These are phyloP conservation scores for Wiebesia pumilae DNA, from an alignment of 1,140 invertebrate genomes.

Conservation along the genomic window DNA sequence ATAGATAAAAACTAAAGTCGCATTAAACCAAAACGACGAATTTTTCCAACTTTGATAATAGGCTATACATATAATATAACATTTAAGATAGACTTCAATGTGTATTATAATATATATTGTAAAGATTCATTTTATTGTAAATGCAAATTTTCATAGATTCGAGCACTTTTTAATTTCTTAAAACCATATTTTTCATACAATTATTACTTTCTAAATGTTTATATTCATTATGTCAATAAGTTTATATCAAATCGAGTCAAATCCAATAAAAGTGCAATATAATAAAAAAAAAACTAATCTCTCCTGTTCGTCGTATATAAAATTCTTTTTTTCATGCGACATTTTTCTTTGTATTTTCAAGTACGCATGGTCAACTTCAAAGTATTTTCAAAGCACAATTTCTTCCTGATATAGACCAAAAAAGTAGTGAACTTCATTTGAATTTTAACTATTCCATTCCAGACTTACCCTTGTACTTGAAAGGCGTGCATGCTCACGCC, in stretches of 20 bases:
- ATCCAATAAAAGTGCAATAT: too few relatives aligned
- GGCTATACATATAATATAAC: too few relatives aligned
- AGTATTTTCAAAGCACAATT: not conserved
- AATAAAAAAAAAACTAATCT: too few relatives aligned
- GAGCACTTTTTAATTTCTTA: not conserved
- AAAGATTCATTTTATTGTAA: not conserved
- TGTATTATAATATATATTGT: too few relatives aligned
- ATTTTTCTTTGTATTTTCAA: not conserved
- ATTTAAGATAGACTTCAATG: too few relatives aligned
- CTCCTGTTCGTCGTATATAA: not conserved
- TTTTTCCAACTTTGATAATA: too few relatives aligned
- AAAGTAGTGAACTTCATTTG: conserved; percentile 2
- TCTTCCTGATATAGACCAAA: not conserved
- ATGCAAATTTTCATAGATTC: not conserved
- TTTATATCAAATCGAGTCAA: too few relatives aligned
- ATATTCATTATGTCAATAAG: not conserved
- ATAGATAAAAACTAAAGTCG: not conserved
- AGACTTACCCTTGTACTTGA: not conserved
- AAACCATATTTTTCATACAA: not conserved
- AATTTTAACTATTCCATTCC: conserved; percentile 7
- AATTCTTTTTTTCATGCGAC: not conserved
- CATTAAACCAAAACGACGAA: too few relatives aligned
- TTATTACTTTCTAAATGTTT: not conserved
- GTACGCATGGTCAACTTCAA: not conserved
- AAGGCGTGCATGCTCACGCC: not conserved